These are phyloP conservation scores for Ridgeia piscesae DNA, from an alignment of 1,140 invertebrate species.

Conservation along the genomic window DNA sequence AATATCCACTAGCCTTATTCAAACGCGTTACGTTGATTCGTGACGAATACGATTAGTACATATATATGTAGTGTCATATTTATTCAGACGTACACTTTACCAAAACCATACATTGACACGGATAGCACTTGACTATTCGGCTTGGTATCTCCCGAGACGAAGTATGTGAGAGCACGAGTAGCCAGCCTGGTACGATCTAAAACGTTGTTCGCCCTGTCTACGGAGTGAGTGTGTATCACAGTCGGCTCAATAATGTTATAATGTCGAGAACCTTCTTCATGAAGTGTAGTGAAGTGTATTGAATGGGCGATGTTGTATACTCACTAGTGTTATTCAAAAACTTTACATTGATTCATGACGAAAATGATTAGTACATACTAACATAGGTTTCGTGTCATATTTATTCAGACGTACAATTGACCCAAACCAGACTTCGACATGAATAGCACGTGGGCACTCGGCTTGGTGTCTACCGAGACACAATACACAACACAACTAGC, in stretches of 20 bases:
- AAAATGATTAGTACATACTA: not conserved
- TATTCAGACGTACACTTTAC: not conserved
- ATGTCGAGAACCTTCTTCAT: no score
- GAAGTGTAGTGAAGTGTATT: no score
- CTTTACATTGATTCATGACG: not conserved
- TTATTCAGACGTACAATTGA: not conserved
- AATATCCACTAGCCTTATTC: not conserved
- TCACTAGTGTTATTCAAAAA: not conserved
- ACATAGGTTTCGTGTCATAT: not conserved
- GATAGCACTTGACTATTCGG: not conserved
- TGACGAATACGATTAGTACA: not conserved
- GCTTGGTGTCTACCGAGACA: not conserved
- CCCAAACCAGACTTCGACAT: not conserved
- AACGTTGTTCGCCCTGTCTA: no score
- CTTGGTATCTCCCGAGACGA: not conserved
- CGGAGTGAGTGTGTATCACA: no score
- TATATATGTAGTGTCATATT: not conserved
- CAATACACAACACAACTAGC: not conserved
- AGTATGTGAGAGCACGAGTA: not conserved
- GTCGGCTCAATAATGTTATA: no score
- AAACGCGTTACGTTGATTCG: no score
- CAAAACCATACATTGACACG: not conserved
- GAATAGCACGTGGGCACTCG: not conserved
- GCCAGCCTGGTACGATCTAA: not conserved
- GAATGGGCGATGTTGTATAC: not conserved